Conservation (phyloP, 1,140 invertebrate genomes). For the Frieseomelitta varia region DNA sequence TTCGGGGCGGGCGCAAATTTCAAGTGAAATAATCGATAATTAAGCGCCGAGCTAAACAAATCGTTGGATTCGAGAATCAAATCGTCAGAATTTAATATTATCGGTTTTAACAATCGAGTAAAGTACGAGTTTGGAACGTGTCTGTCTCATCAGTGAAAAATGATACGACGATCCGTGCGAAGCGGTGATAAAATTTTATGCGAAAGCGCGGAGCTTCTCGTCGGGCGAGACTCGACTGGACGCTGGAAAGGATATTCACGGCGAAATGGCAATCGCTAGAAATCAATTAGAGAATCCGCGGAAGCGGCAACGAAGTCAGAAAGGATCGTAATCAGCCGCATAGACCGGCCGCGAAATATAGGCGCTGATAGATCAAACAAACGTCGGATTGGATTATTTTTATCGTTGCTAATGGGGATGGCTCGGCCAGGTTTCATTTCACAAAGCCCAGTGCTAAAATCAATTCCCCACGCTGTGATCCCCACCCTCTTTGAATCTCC, state of each 20-base stretch:
- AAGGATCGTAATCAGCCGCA: conserved; percentile 62
- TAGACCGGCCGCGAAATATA: conserved; percentile 62
- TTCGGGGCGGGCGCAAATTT: not conserved
- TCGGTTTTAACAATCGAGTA: too few species aligned
- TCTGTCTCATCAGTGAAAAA: too few species aligned
- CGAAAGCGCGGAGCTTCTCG: not conserved
- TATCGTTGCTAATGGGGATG: conserved; percentile 80
- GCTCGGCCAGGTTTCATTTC: conserved; percentile 78
- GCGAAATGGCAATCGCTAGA: not conserved
- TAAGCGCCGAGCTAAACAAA: too few species aligned
- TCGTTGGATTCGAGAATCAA: too few species aligned
- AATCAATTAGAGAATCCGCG: conserved; percentile 28
- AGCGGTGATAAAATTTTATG: too few species aligned
- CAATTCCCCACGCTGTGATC: conserved; percentile 72
- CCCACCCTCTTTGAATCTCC: conserved; percentile 45
- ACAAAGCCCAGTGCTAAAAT: conserved; percentile 79
- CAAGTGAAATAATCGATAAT: not conserved
- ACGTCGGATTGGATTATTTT: conserved; percentile 81
- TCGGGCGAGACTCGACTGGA: too few species aligned
- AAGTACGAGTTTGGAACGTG: too few species aligned
- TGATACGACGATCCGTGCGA: too few species aligned
- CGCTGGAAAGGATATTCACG: not conserved
- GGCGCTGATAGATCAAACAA: conserved; percentile 80
- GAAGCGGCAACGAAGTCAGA: conserved; percentile 31
- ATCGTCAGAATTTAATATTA: too few species aligned